A percentile compares a stretch with the other conserved stretches of the same genome.
phyloP scores from a whole-genome alignment of 2,113 vertebrate species.

The Eptesicus fuscus region DNA sequence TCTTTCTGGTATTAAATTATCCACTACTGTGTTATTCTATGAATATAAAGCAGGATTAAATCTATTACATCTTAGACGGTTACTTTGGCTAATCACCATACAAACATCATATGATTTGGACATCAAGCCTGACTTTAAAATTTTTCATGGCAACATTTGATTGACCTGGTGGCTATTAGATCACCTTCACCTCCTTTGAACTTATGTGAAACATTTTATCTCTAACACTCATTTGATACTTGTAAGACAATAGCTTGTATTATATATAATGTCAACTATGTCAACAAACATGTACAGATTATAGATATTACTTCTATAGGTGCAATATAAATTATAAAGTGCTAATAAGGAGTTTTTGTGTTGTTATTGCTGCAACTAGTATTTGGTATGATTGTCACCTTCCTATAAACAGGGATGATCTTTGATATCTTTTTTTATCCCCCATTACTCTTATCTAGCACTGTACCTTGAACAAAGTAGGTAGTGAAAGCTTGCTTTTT shows the following conservation, averaged over 20 bases:
- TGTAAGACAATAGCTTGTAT: neutral
- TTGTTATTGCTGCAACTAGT: neutral
- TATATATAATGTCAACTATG: neutral
- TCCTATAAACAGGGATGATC: neutral
- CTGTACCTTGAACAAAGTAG: neutral
- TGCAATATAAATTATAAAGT: neutral
- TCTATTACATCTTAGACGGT: neutral
- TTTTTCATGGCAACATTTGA: neutral
- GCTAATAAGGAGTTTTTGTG: neutral
- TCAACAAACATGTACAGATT: neutral
- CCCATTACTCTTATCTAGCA: neutral
- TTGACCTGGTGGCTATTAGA: neutral
- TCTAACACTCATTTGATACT: neutral
- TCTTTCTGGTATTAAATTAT: neutral
- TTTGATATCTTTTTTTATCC: neutral
- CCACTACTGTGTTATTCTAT: neutral
- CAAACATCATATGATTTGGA: neutral
- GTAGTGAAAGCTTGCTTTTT: neutral
- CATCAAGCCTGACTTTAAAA: neutral
- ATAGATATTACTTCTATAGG: neutral
- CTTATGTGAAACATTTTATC: neutral
- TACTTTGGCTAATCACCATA: neutral
- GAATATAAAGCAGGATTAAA: neutral
- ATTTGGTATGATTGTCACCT: neutral
- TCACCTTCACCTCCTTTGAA: neutral